Evolutionary conservation across 2,797 vertebrate species (phyloP).

Genomic region (Cheirogaleus major): DNA sequence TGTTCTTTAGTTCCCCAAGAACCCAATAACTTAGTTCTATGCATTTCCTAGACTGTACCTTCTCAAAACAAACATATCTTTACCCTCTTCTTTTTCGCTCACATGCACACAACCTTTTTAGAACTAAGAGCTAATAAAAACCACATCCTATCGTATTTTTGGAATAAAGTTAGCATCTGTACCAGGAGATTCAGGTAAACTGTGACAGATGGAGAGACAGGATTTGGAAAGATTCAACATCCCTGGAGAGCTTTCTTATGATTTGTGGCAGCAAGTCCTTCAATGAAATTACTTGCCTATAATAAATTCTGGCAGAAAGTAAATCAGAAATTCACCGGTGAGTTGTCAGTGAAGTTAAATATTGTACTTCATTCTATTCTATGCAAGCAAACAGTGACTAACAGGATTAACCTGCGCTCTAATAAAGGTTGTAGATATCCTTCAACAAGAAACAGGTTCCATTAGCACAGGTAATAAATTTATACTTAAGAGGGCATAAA

Average conservation of each 20-base stretch:
- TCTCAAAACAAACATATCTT: not conserved
- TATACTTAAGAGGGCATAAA: not conserved
- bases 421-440: not conserved
- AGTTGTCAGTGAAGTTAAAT: not conserved
- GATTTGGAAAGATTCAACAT: not conserved
- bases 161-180: conserved; percentile 20
- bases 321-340: conserved; percentile 48
- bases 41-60: not conserved
- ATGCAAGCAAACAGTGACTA: conserved; percentile 34
- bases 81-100: not conserved
- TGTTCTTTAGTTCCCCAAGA: not conserved
- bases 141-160: not conserved
- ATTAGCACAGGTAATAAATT: not conserved
- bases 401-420: not conserved
- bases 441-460: conserved; percentile 9
- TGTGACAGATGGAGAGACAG: not conserved
- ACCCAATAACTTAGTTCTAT: not conserved
- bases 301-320: conserved; percentile 50
- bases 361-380: not conserved
- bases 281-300: conserved; percentile 13
- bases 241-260: not conserved
- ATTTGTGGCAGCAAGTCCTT: not conserved
- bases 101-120: not conserved
- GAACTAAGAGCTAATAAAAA: conserved; percentile 7
- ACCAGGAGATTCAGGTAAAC: not conserved